These are phyloP conservation scores for Platysternon megacephalum DNA, from an alignment of 2,113 vertebrate species.

Conservation along the genomic window DNA sequence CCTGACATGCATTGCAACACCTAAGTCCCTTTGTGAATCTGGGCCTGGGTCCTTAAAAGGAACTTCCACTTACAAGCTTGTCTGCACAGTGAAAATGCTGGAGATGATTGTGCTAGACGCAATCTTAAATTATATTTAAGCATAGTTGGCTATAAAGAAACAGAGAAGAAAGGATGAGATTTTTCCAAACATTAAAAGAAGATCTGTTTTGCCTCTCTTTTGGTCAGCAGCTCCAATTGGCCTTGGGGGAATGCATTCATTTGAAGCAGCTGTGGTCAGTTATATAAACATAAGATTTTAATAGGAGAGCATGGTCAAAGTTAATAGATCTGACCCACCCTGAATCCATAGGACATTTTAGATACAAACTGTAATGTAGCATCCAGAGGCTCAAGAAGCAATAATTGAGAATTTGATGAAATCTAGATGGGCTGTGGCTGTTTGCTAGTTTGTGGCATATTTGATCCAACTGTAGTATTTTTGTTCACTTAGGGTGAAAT, in stretches of 20 bases:
- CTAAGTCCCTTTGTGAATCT: not conserved
- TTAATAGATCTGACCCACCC: not conserved
- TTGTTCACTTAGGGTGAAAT: not conserved
- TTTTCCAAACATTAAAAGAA: not conserved
- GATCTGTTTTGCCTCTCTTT: not conserved
- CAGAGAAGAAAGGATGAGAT: not conserved
- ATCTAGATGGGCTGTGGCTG: not conserved
- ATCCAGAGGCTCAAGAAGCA: not conserved
- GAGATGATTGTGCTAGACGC: not conserved
- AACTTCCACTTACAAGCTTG: not conserved
- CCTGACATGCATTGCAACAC: not conserved
- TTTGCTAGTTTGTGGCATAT: not conserved
- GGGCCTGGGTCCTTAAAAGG: not conserved
- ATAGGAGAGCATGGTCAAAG: not conserved
- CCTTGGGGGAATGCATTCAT: not conserved
- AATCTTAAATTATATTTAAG: not conserved
- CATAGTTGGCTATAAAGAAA: not conserved
- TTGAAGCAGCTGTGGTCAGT: not conserved
- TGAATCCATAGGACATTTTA: not conserved
- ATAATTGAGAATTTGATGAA: not conserved
- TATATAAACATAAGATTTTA: slow-evolving; percentile 10
- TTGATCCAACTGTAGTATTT: rapidly evolving
- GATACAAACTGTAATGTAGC: not conserved
- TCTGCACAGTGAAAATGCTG: not conserved
- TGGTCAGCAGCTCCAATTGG: not conserved